Evolutionary conservation across 2,888 invertebrate genomes (phyloP).

Genomic region (Meghimatium bilineatum): DNA sequence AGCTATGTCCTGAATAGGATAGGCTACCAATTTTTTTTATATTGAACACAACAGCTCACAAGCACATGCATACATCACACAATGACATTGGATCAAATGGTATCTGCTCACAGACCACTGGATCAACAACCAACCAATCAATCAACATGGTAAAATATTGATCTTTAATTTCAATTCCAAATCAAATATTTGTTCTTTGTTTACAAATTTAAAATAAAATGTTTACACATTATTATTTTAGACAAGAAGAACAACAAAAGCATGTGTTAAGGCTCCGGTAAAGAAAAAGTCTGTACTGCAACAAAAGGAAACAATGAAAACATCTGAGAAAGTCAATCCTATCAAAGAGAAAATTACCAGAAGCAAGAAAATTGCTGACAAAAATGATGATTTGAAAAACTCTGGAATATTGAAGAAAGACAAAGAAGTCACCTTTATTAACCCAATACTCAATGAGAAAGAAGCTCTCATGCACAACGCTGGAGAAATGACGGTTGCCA

Average conservation of each 20-base stretch:
- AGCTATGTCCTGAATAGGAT: too few relatives aligned
- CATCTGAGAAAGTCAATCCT: not conserved
- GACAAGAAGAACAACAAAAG: slow-evolving; percentile 50
- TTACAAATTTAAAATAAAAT: not conserved
- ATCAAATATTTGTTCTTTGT: too few relatives aligned
- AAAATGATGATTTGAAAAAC: slow-evolving; percentile 18
- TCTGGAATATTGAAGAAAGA: slow-evolving; percentile 51
- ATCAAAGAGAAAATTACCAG: slow-evolving; percentile 37
- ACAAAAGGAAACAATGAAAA: slow-evolving; percentile 21
- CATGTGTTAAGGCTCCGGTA: slow-evolving; percentile 48
- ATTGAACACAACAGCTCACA: too few relatives aligned
- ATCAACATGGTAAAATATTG: too few relatives aligned
- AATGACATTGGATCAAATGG: too few relatives aligned
- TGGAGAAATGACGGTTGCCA: slow-evolving; percentile 58
- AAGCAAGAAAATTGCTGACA: slow-evolving; percentile 50
- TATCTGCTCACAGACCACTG: too few relatives aligned
- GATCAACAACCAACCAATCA: too few relatives aligned
- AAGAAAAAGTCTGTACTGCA: slow-evolving; percentile 45
- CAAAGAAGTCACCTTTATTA: slow-evolving; percentile 65
- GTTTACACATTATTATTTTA: slow-evolving; percentile 6
- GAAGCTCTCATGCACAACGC: slow-evolving; percentile 67
- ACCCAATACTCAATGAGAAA: slow-evolving; percentile 63
- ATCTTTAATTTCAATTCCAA: too few relatives aligned
- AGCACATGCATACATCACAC: too few relatives aligned
- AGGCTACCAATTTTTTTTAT: too few relatives aligned